Conservation (phyloP, 2,113 vertebrate genomes). For the Diphyllodes magnificus region DNA sequence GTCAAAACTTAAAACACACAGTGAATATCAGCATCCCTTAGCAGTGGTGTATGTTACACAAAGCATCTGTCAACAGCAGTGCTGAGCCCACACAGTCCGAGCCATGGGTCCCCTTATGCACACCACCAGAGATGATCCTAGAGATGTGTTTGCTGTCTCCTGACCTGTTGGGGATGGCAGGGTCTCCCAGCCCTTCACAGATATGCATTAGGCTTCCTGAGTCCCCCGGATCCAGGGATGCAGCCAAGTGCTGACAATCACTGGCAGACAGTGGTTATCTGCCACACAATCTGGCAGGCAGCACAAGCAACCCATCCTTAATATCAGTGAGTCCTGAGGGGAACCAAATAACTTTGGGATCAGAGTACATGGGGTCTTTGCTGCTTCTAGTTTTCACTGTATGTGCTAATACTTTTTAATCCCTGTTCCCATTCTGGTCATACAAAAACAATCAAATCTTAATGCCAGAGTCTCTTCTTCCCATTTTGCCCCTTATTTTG, state of each 20-base stretch:
- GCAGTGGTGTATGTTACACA: rapidly evolving
- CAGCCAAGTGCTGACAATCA: neutral
- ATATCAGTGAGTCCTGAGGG: neutral
- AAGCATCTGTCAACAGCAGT: neutral
- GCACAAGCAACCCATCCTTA: rapidly evolving
- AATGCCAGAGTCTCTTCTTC: neutral
- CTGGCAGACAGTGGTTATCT: neutral
- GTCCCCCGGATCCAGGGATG: neutral
- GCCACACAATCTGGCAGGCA: neutral
- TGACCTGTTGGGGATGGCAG: neutral
- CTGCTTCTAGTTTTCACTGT: neutral
- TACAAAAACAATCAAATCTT: neutral
- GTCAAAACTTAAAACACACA: neutral
- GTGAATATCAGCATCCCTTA: neutral
- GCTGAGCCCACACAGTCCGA: rapidly evolving
- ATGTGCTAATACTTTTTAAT: neutral
- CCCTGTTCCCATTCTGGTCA: neutral
- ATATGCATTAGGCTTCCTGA: neutral
- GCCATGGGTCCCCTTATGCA: neutral
- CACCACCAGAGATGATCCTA: neutral
- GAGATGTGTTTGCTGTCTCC: neutral
- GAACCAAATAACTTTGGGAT: neutral
- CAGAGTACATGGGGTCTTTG: neutral
- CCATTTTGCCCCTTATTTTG: neutral
- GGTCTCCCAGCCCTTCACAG: neutral